Percentiles rank a stretch among this genome's conserved stretches.
Conservation (phyloP, 2,113 vertebrate species). For the Lepisosteus osseus region DNA sequence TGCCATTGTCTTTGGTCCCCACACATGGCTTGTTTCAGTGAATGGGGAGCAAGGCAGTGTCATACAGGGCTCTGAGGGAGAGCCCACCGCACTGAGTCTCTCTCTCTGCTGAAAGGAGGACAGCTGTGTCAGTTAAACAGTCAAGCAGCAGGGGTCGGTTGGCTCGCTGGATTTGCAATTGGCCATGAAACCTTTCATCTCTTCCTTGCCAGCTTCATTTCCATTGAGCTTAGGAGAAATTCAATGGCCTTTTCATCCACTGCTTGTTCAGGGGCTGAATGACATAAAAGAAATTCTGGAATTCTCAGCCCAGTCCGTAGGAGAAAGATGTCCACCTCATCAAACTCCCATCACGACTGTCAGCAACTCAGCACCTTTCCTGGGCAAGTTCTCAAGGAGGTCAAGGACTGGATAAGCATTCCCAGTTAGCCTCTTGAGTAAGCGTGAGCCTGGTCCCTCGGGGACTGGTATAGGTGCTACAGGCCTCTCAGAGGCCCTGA, state of each 20-base stretch:
- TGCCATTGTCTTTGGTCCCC: conserved; percentile 30
- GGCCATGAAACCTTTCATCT: conserved; percentile 42
- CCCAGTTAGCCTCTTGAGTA: neutral
- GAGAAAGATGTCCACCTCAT: conserved; percentile 1
- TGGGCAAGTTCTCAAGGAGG: conserved; percentile 27
- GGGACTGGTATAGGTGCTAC: neutral
- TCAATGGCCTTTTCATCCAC: conserved; percentile 41
- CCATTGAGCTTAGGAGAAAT: conserved; percentile 17
- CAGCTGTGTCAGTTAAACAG: conserved; percentile 29
- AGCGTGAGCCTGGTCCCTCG: neutral
- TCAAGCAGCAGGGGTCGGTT: conserved; percentile 26
- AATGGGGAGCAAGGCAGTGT: conserved; percentile 15
- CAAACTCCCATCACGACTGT: conserved; percentile 20
- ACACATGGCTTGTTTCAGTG: conserved; percentile 10
- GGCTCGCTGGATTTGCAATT: conserved; percentile 36
- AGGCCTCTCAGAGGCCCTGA: neutral
- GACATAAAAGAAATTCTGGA: conserved; percentile 18
- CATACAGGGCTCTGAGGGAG: conserved; percentile 26
- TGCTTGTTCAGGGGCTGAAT: conserved; percentile 15
- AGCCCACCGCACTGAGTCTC: conserved; percentile 24
- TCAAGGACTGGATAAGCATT: conserved; percentile 35
- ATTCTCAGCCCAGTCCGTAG: conserved; percentile 8
- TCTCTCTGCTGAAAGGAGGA: conserved; percentile 17
- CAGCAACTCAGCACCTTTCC: conserved; percentile 16
- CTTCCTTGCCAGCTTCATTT: conserved; percentile 14